Percentiles rank a stretch among this genome's conserved stretches.
Evolutionary conservation across 2,888 invertebrate genomes (phyloP).

Genomic region (Aethes cnicana): DNA sequence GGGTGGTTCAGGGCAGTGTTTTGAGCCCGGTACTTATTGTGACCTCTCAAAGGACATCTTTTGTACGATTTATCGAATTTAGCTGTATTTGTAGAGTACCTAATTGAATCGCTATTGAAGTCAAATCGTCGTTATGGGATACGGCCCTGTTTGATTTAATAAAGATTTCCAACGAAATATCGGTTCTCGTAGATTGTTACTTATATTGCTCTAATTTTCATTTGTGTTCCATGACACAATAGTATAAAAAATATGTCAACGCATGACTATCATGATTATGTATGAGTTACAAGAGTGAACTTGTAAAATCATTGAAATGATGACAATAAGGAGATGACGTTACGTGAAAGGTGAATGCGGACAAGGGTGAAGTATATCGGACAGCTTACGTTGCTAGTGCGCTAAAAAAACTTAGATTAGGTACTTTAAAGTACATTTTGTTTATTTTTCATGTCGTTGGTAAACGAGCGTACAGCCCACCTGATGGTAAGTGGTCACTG

Average conservation of each 20-base stretch:
- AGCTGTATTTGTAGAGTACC: constrained; percentile 47
- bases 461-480: no score
- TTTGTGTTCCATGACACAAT: no score
- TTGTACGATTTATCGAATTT: constrained; percentile 55
- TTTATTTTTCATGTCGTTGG: no score
- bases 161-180: no score
- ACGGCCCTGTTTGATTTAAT: constrained; percentile 41
- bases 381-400: no score
- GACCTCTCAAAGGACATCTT: constrained; percentile 65
- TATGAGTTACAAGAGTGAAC: neutral
- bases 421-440: no score
- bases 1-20: constrained; percentile 53
- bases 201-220: no score
- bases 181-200: no score
- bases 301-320: constrained; percentile 3
- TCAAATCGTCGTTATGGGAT: constrained; percentile 48
- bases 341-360: neutral
- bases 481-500: no score
- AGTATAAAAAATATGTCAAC: no score
- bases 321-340: neutral
- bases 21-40: constrained; percentile 53
- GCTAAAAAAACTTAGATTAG: no score
- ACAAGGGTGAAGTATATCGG: neutral
- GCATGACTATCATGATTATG: no score
- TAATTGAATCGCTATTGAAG: constrained; percentile 57